Conservation (phyloP, 2,888 invertebrate genomes). For the Linnaemya vulpina region DNA sequence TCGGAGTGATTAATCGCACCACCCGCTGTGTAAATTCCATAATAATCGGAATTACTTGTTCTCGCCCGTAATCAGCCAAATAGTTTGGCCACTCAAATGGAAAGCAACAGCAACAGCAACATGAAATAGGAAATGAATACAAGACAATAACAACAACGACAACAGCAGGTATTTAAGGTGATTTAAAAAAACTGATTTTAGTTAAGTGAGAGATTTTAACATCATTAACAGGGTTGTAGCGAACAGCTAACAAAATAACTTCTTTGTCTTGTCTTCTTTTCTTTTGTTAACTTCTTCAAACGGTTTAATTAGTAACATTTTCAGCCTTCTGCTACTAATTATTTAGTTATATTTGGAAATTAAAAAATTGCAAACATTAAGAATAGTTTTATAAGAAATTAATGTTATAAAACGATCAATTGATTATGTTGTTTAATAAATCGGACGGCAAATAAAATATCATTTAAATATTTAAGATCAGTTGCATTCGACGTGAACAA, state of each 20-base stretch:
- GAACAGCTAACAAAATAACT: slow-evolving; percentile 23
- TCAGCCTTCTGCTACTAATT: not conserved
- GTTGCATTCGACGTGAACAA: too few relatives aligned
- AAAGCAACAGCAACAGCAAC: slow-evolving; percentile 26
- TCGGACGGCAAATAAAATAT: too few relatives aligned
- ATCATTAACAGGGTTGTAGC: slow-evolving; percentile 63
- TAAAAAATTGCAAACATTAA: slow-evolving; percentile 5
- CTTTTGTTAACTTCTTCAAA: slow-evolving; percentile 39
- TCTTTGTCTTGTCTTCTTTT: not conserved
- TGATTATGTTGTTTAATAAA: too few relatives aligned
- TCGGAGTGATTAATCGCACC: slow-evolving; percentile 79
- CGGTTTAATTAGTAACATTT: slow-evolving; percentile 12
- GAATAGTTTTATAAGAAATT: too few relatives aligned
- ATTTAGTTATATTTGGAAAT: not conserved
- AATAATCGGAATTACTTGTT: slow-evolving; percentile 75
- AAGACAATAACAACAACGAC: slow-evolving; percentile 38
- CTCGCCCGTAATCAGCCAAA: slow-evolving; percentile 66
- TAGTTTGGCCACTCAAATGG: slow-evolving; percentile 49
- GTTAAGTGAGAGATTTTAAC: slow-evolving; percentile 65
- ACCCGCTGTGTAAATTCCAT: slow-evolving; percentile 81
- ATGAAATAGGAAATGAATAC: slow-evolving; percentile 13
- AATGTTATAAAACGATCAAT: too few relatives aligned
- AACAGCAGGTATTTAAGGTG: slow-evolving; percentile 54
- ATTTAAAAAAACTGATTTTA: slow-evolving; percentile 55
- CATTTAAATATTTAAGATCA: too few relatives aligned